Conservation (phyloP, 2,113 vertebrate species). For the Urocitellus parryii region DNA sequence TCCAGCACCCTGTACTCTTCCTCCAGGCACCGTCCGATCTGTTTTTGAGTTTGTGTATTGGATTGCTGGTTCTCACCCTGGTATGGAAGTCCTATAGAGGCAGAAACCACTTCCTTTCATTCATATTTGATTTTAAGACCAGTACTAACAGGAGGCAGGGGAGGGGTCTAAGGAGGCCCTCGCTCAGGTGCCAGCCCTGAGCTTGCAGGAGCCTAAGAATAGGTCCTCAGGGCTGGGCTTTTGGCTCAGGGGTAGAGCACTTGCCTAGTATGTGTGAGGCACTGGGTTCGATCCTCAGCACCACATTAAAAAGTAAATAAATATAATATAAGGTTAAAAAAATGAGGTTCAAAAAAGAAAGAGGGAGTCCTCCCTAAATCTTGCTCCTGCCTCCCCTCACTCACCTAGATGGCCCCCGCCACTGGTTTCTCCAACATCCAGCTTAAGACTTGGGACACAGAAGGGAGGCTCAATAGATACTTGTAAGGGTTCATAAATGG, state of each 20-base stretch:
- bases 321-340: too few species aligned
- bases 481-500: not conserved
- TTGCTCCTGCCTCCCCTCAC: not conserved
- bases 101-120: not conserved
- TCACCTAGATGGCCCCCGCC: fast-evolving
- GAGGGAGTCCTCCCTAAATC: not conserved
- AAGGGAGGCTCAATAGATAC: not conserved
- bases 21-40: not conserved
- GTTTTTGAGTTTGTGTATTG: not conserved
- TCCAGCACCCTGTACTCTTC: not conserved
- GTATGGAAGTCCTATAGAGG: not conserved
- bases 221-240: not conserved
- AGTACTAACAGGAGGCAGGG: not conserved
- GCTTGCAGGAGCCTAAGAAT: not conserved
- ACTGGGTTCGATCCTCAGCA: too few species aligned
- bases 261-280: too few species aligned
- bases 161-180: not conserved
- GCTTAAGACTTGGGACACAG: not conserved
- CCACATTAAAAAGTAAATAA: too few species aligned
- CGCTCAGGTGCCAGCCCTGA: fast-evolving
- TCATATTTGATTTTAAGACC: not conserved
- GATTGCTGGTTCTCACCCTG: not conserved
- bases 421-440: not conserved
- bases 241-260: too few species aligned
- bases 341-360: too few species aligned